Percentiles rank a stretch among this genome's conserved stretches.
These are phyloP conservation scores for Patella pellucida DNA, from an alignment of 2,888 invertebrate species.

Conservation along the genomic window DNA sequence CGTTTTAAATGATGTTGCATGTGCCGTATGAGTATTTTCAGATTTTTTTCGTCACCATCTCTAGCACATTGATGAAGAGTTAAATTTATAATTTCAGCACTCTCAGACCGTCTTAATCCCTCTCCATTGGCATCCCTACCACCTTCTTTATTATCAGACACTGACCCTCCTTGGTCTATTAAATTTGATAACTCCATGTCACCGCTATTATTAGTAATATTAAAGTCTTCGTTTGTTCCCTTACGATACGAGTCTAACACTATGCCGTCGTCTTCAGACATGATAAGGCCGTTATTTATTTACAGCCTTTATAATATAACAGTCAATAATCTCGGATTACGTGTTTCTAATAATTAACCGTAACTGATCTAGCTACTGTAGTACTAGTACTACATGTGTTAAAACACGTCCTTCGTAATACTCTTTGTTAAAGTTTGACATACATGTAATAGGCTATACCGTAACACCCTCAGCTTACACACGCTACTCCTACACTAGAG, in stretches of 20 bases:
- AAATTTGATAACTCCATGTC: slow-evolving; percentile 34
- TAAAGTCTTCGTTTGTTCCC: slow-evolving; percentile 9
- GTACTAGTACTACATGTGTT: no score
- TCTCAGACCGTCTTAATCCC: slow-evolving; percentile 33
- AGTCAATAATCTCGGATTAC: no score
- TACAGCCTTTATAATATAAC: no score
- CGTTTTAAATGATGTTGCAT: slow-evolving; percentile 47
- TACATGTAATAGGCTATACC: no score
- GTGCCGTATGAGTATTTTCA: slow-evolving; percentile 55
- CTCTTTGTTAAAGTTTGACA: no score
- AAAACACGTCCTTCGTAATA: no score
- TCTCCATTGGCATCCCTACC: neutral
- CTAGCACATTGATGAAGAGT: slow-evolving; percentile 65
- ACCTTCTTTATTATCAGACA: neutral
- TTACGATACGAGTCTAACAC: slow-evolving; percentile 27
- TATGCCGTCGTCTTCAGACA: neutral
- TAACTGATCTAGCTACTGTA: no score
- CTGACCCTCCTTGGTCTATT: slow-evolving; percentile 21
- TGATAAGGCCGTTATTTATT: neutral
- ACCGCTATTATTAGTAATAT: slow-evolving; percentile 20
- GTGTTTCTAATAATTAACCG: no score
- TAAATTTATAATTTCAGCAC: slow-evolving; percentile 39
- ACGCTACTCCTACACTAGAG: no score
- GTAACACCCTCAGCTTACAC: no score
- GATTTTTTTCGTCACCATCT: slow-evolving; percentile 64